Percentiles rank a stretch among this genome's conserved stretches.
phyloP scores from a whole-genome alignment of 2,797 vertebrate genomes.

The Chromis chromis region DNA sequence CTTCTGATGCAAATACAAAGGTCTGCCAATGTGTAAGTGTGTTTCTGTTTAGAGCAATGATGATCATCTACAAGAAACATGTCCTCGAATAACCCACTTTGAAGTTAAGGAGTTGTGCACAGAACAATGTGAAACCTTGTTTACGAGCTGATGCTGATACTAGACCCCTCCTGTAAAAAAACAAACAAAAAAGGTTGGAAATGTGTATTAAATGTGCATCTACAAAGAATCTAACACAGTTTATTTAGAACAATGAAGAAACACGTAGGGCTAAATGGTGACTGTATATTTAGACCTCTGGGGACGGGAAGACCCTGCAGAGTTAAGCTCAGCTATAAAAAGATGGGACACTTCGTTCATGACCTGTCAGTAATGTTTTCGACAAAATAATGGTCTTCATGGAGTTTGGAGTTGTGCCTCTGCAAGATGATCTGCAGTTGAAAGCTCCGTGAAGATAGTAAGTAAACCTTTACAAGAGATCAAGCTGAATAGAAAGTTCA shows the following conservation, averaged over 20 bases:
- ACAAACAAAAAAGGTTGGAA: background rate
- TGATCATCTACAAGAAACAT: background rate
- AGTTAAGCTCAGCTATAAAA: background rate
- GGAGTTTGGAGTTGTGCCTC: background rate
- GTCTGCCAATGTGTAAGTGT: background rate
- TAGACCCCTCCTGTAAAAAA: background rate
- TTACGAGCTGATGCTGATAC: background rate
- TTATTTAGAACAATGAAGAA: background rate
- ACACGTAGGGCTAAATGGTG: slow-evolving; percentile 2
- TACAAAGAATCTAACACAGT: background rate
- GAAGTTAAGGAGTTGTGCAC: background rate
- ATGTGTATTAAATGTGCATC: background rate
- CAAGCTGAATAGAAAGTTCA: background rate
- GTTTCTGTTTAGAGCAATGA: background rate
- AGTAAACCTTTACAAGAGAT: background rate
- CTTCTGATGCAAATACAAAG: background rate
- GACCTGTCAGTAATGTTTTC: background rate
- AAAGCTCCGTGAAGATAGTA: background rate
- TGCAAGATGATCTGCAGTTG: background rate
- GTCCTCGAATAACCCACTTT: background rate
- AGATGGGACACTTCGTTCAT: background rate
- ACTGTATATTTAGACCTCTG: slow-evolving; percentile 4
- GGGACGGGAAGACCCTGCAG: background rate
- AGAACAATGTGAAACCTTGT: background rate
- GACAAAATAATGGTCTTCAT: background rate